Conservation (phyloP, 2,797 vertebrate genomes). For the Diglossa cyanea region DNA sequence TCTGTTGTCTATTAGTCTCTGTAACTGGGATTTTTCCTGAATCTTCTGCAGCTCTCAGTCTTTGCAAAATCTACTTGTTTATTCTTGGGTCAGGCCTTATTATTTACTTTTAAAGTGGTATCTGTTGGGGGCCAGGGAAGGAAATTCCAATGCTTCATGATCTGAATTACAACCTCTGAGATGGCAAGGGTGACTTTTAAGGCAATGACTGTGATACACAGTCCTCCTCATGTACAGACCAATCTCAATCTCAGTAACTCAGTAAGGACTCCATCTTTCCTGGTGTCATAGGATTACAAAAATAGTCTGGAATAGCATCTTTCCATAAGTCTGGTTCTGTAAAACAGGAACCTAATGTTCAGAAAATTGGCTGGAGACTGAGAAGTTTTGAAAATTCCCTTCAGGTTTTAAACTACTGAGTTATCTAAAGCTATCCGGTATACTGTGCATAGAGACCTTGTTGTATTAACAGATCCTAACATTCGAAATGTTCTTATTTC, state of each 20-base stretch:
- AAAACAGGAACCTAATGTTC: neutral
- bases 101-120: neutral
- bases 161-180: neutral
- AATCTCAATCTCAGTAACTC: neutral
- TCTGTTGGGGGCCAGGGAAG: accelerated
- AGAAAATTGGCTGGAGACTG: neutral
- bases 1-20: neutral
- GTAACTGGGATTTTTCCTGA: neutral
- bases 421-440: neutral
- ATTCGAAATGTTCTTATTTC: neutral
- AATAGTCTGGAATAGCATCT: neutral
- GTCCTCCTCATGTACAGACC: neutral
- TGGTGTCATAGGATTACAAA: neutral
- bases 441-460: neutral
- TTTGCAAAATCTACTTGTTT: neutral
- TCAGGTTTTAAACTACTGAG: neutral
- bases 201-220: neutral
- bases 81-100: neutral
- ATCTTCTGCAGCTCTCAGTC: neutral
- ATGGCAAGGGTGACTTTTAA: neutral
- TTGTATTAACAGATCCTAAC: neutral
- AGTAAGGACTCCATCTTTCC: neutral
- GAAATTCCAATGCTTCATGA: neutral
- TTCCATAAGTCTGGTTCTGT: neutral
- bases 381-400: neutral